A percentile compares a stretch with the other conserved stretches of the same genome.
Conservation (phyloP, 1,140 invertebrate genomes). For the Apis cerana region DNA sequence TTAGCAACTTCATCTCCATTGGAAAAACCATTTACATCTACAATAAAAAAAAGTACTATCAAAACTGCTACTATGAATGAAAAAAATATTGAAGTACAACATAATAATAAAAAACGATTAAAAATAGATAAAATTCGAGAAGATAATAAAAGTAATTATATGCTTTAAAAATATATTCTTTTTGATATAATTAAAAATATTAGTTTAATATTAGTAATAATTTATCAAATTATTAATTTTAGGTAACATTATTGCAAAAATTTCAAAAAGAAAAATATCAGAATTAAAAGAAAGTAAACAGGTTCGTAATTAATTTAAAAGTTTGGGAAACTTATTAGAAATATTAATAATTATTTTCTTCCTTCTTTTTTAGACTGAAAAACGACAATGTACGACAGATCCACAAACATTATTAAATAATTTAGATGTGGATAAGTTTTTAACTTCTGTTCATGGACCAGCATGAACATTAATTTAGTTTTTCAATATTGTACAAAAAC, state of each 20-base stretch:
- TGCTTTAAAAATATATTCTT: neutral
- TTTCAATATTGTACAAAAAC: slow-evolving; percentile 17
- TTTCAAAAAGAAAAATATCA: slow-evolving; percentile 55
- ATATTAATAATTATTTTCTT: neutral
- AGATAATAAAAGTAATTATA: slow-evolving; percentile 44
- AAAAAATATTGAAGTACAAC: slow-evolving; percentile 13
- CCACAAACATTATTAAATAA: slow-evolving; percentile 66
- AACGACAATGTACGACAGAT: slow-evolving; percentile 58
- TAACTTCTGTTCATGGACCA: slow-evolving; percentile 71
- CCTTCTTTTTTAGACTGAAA: slow-evolving; percentile 57
- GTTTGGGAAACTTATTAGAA: neutral
- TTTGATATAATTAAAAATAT: neutral
- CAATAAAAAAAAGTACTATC: slow-evolving; percentile 41
- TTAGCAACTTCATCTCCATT: slow-evolving; percentile 68
- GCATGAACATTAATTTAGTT: slow-evolving; percentile 40
- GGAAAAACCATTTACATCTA: slow-evolving; percentile 33
- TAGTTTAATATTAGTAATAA: neutral
- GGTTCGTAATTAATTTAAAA: slow-evolving; percentile 49
- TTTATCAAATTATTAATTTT: slow-evolving; percentile 3
- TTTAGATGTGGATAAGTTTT: slow-evolving; percentile 69
- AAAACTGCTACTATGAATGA: slow-evolving; percentile 8
- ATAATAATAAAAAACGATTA: slow-evolving; percentile 29
- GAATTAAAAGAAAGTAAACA: slow-evolving; percentile 55
- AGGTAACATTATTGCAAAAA: slow-evolving; percentile 48
- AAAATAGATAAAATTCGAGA: slow-evolving; percentile 31